These are phyloP conservation scores for Chymomyza fuscimana DNA, from an alignment of 2,888 invertebrate species.

Conservation along the genomic window DNA sequence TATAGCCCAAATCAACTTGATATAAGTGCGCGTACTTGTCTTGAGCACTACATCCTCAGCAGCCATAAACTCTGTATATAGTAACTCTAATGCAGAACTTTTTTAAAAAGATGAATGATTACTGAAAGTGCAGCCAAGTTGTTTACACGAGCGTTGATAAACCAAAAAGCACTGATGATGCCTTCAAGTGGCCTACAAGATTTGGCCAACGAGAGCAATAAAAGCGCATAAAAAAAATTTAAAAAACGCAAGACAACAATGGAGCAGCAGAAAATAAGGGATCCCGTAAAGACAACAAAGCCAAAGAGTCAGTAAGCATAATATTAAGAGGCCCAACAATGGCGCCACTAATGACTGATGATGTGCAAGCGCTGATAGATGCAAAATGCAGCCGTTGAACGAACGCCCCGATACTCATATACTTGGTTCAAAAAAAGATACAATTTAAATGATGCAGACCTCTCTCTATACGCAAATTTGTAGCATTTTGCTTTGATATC, in stretches of 20 bases:
- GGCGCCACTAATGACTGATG: constrained; percentile 76
- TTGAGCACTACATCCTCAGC: neutral
- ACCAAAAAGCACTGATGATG: constrained; percentile 50
- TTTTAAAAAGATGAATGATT: constrained; percentile 68
- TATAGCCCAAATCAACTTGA: constrained; percentile 52
- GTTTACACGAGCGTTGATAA: constrained; percentile 47
- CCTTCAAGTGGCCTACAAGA: constrained; percentile 63
- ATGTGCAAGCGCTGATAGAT: constrained; percentile 73
- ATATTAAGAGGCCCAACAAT: constrained; percentile 48
- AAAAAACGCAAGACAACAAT: constrained; percentile 57
- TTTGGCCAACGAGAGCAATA: constrained; percentile 46
- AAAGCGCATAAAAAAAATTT: constrained; percentile 70
- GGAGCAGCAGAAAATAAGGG: constrained; percentile 22
- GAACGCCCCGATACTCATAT: neutral
- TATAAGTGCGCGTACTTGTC: neutral
- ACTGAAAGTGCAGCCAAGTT: constrained; percentile 44
- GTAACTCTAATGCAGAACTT: constrained; percentile 32
- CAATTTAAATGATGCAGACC: constrained; percentile 11
- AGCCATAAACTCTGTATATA: neutral
- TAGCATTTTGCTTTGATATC: constrained; percentile 17
- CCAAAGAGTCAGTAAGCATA: neutral
- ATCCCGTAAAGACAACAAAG: constrained; percentile 34
- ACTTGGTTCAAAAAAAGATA: constrained; percentile 1
- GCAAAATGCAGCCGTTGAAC: constrained; percentile 34
- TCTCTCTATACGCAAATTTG: constrained; percentile 41